Evolutionary conservation across 2,797 vertebrate genomes (phyloP).

Genomic region (Danio choprae): DNA sequence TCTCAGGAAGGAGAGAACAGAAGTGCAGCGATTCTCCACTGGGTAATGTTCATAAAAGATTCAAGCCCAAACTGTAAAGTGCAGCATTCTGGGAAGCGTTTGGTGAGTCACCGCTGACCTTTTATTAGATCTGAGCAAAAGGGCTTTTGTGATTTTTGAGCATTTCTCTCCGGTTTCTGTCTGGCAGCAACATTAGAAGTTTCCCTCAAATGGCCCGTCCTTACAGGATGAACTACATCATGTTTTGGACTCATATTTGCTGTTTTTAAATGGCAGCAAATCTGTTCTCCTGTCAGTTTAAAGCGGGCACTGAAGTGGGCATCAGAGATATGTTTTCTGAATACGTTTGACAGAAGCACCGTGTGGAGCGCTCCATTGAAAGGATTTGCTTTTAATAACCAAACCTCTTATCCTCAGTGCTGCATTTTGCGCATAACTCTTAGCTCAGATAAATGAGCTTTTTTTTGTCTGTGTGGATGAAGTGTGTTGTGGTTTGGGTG

Average conservation of each 20-base stretch:
- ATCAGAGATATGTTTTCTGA: conserved; percentile 30
- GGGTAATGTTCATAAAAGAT: conserved; percentile 71
- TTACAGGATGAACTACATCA: conserved; percentile 31
- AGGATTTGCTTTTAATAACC: background rate
- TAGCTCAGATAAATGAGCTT: background rate
- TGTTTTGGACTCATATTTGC: conserved; percentile 33
- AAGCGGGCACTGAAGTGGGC: background rate
- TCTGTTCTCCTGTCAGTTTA: conserved; percentile 40
- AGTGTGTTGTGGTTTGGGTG: background rate
- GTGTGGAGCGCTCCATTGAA: background rate
- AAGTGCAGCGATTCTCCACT: conserved; percentile 34
- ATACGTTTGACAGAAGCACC: conserved; percentile 20
- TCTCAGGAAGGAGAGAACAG: conserved; percentile 13
- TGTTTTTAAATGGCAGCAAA: conserved; percentile 27
- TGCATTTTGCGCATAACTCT: background rate
- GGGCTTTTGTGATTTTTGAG: conserved; percentile 6
- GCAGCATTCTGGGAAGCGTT: conserved; percentile 59
- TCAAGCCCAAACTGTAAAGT: conserved; percentile 70
- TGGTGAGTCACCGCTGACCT: conserved; percentile 60
- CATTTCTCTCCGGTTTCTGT: conserved; percentile 36
- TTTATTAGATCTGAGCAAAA: conserved; percentile 54
- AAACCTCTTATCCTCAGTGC: background rate
- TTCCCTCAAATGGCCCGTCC: background rate
- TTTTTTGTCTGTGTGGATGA: background rate
- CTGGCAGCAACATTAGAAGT: conserved; percentile 21